Base-by-base conservation (phyloP, 2,113 vertebrate species). In the Origma solitaria region DNA sequence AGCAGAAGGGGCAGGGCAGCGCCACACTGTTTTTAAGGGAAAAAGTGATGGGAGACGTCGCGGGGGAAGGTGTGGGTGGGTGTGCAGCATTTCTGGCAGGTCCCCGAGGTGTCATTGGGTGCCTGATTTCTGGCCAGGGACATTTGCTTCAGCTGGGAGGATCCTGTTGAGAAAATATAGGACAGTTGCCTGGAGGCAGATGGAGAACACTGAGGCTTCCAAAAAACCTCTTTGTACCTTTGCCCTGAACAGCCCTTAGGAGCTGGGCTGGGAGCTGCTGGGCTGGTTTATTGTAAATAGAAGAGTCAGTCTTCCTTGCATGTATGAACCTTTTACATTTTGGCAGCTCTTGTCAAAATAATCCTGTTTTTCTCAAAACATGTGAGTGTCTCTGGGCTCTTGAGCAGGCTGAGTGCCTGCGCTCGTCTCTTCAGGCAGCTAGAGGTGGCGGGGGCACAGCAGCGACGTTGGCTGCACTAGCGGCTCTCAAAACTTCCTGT, bases 311-410 rank as follows among this genome's bases (percentile, higher is more conserved):
- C 72, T 88, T 90, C 60, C 68, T 93, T 0, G 2, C 7, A 1
- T 86, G 77, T 92, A 75, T 71, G 88, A 96, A 90, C 49, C 30
- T 95, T 88, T 86, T 33, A 56, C 72, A 77, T 97, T 82, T 56
- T 96, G 94, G 82, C 86, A 96, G 57, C 57, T 86, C 82, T 65
- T 92, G 57, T 92, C 82, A 92, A 96, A 96, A 96, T 84, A 94
- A 95, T 84, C 53, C 65, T 50, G 51, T 93, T 92, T 93, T 93
- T 72, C 61, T 93, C 72, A 93, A 88, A 92, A 90, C 44, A 60
- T 65, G 28, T 88, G 82, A 81, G 35, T 4, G 10, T 94, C 94
- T 93, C 72, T 86, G 90, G 80, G 80, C 86, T 92, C 77, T 83
- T 1, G 6, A 88, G 71, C 76, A 81, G 57, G 65, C 76, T 68